These are phyloP conservation scores for Papilio gigon DNA, from an alignment of 2,888 invertebrate genomes.

Conservation along the genomic window DNA sequence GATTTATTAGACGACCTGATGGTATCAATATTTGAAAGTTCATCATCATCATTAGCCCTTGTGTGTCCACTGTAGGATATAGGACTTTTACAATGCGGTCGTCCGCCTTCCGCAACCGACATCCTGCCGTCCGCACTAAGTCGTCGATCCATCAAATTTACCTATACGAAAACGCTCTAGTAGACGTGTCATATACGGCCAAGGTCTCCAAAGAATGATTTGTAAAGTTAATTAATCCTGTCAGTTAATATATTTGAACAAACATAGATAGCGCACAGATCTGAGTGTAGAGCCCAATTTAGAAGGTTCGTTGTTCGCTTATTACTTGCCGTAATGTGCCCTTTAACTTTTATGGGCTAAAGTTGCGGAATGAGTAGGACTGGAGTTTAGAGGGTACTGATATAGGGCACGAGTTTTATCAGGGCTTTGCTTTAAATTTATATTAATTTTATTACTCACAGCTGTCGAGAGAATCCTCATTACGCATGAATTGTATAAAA, in stretches of 20 bases:
- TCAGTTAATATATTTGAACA: conserved; percentile 37
- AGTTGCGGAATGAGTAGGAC: conserved; percentile 67
- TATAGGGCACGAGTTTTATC: conserved; percentile 75
- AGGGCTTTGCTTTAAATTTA: conserved; percentile 67
- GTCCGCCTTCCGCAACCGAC: too few species aligned
- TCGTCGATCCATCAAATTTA: too few species aligned
- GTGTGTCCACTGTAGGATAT: too few species aligned
- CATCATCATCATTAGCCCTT: too few species aligned
- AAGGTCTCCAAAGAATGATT: too few species aligned
- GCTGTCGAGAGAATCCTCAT: not conserved
- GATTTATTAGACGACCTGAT: conserved; percentile 2
- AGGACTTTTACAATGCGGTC: too few species aligned
- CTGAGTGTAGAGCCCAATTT: conserved; percentile 65
- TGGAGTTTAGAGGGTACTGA: conserved; percentile 58
- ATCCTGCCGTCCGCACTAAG: too few species aligned
- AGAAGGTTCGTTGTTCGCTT: conserved; percentile 73
- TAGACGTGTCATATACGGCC: too few species aligned
- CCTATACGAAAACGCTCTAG: not conserved
- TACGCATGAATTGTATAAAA: not conserved
- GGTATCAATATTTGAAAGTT: not conserved
- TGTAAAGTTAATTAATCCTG: conserved; percentile 17
- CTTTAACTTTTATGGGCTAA: conserved; percentile 80
- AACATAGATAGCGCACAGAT: conserved; percentile 63
- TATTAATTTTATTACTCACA: conserved; percentile 60
- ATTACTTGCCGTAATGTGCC: conserved; percentile 79